These are phyloP conservation scores for Hydractinia symbiolongicarpus DNA, from an alignment of 30 jellyfish, hydroid and myxozoan genomes.

Conservation along the genomic window DNA sequence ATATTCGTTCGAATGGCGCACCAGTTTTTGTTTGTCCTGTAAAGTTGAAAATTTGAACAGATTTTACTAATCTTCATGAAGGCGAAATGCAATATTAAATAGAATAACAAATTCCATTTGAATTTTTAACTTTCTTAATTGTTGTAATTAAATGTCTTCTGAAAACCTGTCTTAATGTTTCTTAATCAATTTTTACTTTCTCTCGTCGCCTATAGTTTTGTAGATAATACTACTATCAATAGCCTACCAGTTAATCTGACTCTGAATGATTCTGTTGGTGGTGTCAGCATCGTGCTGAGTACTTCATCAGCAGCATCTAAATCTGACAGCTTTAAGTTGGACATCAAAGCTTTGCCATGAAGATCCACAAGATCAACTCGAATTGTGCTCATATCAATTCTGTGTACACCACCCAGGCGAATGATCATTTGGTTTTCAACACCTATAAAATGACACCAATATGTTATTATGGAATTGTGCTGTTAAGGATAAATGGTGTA, in stretches of 20 bases:
- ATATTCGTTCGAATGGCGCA: slow-evolving; percentile 40
- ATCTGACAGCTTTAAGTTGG: neutral
- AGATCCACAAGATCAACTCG: neutral
- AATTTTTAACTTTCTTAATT: too few relatives aligned
- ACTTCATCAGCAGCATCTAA: neutral
- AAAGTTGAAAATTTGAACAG: neutral
- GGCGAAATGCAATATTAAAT: too few relatives aligned
- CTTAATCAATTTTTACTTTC: too few relatives aligned
- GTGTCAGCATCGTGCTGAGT: neutral
- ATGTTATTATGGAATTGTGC: neutral
- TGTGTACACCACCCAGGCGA: slow-evolving; percentile 1
- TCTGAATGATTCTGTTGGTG: neutral
- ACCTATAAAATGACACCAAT: neutral
- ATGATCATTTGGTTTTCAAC: neutral
- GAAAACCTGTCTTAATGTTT: too few relatives aligned
- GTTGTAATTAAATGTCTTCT: too few relatives aligned
- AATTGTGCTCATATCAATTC: neutral
- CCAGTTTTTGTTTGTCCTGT: slow-evolving; percentile 39
- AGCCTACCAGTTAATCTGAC: slow-evolving; percentile 8
- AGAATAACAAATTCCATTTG: too few relatives aligned
- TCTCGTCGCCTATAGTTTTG: too few relatives aligned
- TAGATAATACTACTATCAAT: neutral
- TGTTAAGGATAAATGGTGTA: neutral
- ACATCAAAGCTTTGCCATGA: neutral
- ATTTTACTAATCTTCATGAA: neutral